Conservation (phyloP, 2,888 invertebrate species). For the Spisula solida region DNA sequence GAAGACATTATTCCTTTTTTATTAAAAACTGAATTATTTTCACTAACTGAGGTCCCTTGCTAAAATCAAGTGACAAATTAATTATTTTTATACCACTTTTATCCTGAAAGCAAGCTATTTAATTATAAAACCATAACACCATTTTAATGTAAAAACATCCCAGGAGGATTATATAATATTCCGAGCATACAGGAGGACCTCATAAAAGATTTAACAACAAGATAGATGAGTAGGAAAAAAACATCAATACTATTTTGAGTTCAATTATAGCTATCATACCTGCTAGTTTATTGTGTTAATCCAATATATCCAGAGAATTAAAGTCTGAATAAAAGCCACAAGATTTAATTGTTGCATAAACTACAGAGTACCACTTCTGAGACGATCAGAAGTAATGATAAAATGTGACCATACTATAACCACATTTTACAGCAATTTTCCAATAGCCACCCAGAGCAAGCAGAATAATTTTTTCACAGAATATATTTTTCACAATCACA, state of each 20-base stretch:
- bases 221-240: neutral
- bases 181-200: neutral
- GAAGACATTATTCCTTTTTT: no score
- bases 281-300: neutral
- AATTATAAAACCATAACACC: neutral
- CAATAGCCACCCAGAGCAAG: neutral
- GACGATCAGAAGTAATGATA: neutral
- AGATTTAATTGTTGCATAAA: neutral
- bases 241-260: neutral
- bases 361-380: neutral
- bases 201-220: neutral
- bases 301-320: constrained; percentile 2
- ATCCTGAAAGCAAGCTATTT: neutral
- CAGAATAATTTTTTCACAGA: neutral
- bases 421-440: constrained; percentile 5
- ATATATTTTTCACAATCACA: constrained; percentile 3
- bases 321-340: neutral
- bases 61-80: neutral
- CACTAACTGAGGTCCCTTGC: no score
- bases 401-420: neutral
- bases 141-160: neutral
- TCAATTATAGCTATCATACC: neutral
- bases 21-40: no score
- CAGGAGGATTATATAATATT: neutral
- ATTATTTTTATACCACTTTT: neutral